phyloP scores from a whole-genome alignment of 2,113 vertebrate genomes.

The Seriola quinqueradiata region DNA sequence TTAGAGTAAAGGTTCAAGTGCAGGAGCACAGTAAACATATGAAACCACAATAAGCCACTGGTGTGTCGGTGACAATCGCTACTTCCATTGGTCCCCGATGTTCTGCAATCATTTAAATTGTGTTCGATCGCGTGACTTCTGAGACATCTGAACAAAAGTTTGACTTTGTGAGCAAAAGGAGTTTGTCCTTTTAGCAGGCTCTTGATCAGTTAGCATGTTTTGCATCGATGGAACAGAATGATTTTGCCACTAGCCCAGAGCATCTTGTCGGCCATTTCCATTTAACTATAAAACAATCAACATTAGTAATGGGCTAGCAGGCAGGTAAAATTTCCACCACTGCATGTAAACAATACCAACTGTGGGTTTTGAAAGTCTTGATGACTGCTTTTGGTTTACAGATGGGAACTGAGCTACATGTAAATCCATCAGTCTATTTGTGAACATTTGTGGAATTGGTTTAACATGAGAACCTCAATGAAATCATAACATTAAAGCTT shows the following conservation, averaged over 20 bases:
- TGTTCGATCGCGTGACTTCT: slow-evolving; percentile 74
- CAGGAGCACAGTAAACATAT: slow-evolving; percentile 97
- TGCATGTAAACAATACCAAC: not conserved
- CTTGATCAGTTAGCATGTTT: slow-evolving; percentile 21
- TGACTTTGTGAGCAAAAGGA: slow-evolving; percentile 7
- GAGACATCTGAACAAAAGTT: slow-evolving; percentile 66
- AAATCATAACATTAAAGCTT: slow-evolving; percentile 1
- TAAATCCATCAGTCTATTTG: slow-evolving; percentile 7
- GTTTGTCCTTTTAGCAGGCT: not conserved
- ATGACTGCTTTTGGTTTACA: slow-evolving; percentile 19
- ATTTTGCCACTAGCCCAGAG: slow-evolving; percentile 35
- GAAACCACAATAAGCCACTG: slow-evolving; percentile 93
- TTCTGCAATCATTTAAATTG: slow-evolving; percentile 10
- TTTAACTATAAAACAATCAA: not conserved
- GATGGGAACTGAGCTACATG: slow-evolving; percentile 15
- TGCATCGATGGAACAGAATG: slow-evolving; percentile 13
- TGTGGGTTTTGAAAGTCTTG: slow-evolving; percentile 2
- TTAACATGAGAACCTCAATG: not conserved
- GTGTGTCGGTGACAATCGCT: slow-evolving; percentile 86
- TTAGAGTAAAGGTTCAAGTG: slow-evolving; percentile 89
- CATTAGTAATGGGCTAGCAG: slow-evolving; percentile 26
- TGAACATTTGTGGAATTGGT: not conserved
- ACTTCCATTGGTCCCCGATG: slow-evolving; percentile 59
- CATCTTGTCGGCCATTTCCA: not conserved
- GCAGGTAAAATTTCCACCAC: not conserved